A percentile compares a stretch with the other conserved stretches of the same genome.
Conservation (phyloP, 2,113 vertebrate species). For the Gasterosteus nipponicus region DNA sequence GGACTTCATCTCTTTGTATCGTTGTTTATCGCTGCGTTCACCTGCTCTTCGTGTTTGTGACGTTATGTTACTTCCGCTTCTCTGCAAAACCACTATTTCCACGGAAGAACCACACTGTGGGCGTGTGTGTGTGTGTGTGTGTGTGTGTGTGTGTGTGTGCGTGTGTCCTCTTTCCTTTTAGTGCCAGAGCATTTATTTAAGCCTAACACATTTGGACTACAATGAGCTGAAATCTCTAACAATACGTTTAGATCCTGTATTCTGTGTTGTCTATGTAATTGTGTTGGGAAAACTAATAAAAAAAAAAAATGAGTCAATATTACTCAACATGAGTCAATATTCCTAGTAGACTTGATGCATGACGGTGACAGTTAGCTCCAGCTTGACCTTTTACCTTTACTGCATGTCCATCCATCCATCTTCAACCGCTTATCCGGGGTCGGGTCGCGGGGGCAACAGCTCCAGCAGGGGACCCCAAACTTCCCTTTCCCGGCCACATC, state of each 20-base stretch:
- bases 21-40: background rate
- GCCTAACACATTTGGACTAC: background rate
- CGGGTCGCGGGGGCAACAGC: too few relatives aligned
- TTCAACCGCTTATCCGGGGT: too few relatives aligned
- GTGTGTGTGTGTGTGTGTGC: background rate
- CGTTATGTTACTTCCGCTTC: constrained; percentile 22
- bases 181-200: background rate
- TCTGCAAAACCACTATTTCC: constrained; percentile 5
- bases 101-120: background rate
- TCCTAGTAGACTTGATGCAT: too few relatives aligned
- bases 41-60: background rate
- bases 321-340: too few relatives aligned
- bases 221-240: background rate
- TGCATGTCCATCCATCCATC: too few relatives aligned
- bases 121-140: background rate
- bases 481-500: too few relatives aligned
- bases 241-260: background rate
- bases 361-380: too few relatives aligned
- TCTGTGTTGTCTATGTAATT: background rate
- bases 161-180: background rate
- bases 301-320: too few relatives aligned
- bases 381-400: too few relatives aligned
- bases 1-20: constrained; percentile 6
- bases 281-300: too few relatives aligned
- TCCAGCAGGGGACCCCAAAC: too few relatives aligned